Conservation (phyloP, 1,140 invertebrate genomes). For the Drosophila ogumai region DNA sequence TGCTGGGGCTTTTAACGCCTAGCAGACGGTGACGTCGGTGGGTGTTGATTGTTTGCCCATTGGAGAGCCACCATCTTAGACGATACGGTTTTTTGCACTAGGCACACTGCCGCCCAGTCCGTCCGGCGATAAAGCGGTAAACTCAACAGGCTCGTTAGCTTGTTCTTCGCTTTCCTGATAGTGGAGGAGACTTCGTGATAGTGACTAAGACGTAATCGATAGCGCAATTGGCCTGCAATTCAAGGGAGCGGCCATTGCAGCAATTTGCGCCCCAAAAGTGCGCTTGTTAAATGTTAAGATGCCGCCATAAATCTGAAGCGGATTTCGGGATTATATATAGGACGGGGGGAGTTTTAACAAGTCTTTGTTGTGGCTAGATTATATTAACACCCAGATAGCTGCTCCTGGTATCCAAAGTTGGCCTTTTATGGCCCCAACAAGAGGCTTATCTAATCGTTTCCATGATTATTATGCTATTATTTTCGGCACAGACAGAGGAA, state of each 20-base stretch:
- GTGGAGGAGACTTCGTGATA: constrained; percentile 21
- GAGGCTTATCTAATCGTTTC: constrained; percentile 44
- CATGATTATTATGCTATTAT: constrained; percentile 30
- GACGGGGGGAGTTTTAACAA: constrained; percentile 8
- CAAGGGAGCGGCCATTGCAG: constrained; percentile 24
- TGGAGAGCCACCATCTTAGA: constrained; percentile 40
- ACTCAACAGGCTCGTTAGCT: constrained; percentile 17
- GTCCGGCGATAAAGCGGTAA: constrained; percentile 42
- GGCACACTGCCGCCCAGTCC: constrained; percentile 46
- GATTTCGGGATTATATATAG: constrained; percentile 17
- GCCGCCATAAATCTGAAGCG: constrained; percentile 32
- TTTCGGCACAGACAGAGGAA: constrained; percentile 44
- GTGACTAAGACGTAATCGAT: constrained; percentile 42
- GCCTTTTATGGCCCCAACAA: constrained; percentile 13
- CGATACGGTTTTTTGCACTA: constrained; percentile 62
- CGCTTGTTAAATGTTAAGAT: constrained; percentile 5
- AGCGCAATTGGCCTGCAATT: constrained; percentile 8
- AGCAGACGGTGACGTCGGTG: constrained; percentile 29
- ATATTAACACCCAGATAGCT: constrained; percentile 31
- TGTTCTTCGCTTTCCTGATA: constrained; percentile 18
- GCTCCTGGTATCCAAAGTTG: constrained; percentile 28
- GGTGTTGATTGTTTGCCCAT: constrained; percentile 19
- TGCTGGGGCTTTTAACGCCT: constrained; percentile 40
- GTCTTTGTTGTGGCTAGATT: constrained; percentile 25
- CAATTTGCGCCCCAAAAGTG: constrained; percentile 4